phyloP scores from a whole-genome alignment of 2,888 invertebrate genomes.

The Lochmaea crataegi region DNA sequence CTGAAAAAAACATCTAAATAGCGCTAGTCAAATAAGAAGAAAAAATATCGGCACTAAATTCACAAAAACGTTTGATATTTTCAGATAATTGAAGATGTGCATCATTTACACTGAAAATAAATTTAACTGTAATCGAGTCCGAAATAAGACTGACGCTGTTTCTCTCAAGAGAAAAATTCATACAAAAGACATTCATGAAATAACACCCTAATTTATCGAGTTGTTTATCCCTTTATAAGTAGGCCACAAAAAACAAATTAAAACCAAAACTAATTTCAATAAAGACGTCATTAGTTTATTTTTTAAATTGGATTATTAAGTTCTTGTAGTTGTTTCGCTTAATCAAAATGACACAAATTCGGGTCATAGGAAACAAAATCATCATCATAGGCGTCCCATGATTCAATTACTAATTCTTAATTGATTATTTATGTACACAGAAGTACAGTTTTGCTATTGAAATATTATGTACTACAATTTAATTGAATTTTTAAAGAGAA shows the following conservation, averaged over 20 bases:
- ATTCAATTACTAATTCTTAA: neutral
- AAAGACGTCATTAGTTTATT: neutral
- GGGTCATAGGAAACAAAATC: neutral
- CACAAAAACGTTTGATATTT: no score
- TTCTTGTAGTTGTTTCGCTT: neutral
- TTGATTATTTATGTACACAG: neutral
- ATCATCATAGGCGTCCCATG: neutral
- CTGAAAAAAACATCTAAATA: neutral
- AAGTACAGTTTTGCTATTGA: neutral
- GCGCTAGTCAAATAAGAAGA: neutral
- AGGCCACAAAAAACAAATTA: neutral
- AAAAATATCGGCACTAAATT: no score
- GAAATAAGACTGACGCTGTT: no score
- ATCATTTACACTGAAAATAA: no score
- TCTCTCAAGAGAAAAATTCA: no score
- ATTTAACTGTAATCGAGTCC: no score
- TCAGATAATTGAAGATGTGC: no score
- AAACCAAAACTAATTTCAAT: neutral
- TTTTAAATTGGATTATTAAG: slow-evolving; percentile 6
- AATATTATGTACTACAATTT: neutral
- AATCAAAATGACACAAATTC: slow-evolving; percentile 10
- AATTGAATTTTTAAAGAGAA: no score
- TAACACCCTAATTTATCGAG: no score
- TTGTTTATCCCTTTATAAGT: neutral
- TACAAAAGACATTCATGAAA: no score